phyloP scores from a whole-genome alignment of 2,888 invertebrate species.

The Hirudinaria manillensis region DNA sequence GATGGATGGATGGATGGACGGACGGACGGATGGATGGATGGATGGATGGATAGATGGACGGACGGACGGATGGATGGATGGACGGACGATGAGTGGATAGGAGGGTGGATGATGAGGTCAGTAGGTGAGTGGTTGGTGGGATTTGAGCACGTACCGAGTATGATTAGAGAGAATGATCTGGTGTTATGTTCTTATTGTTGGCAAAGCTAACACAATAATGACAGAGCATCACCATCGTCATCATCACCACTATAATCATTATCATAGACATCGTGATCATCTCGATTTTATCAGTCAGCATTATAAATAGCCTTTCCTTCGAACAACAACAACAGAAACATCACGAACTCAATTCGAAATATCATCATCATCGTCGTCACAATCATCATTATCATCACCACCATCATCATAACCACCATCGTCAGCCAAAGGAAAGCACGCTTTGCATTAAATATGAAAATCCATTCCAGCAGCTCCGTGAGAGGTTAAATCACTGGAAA shows the following conservation, averaged over 20 bases:
- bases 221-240: neutral
- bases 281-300: no score
- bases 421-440: no score
- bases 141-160: neutral
- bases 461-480: no score
- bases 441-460: no score
- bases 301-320: no score
- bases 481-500: no score
- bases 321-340: no score
- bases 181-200: no score
- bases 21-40: neutral
- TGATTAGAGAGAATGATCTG: neutral
- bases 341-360: neutral
- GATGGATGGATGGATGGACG: neutral
- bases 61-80: neutral
- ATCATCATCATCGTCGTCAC: neutral
- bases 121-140: neutral
- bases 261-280: neutral
- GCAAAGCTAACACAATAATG: no score
- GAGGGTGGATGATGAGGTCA: neutral
- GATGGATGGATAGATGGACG: neutral
- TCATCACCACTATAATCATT: slow-evolving; percentile 4
- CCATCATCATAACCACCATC: no score
- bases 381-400: no score
- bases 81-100: neutral